A percentile compares a stretch with the other conserved stretches of the same genome.
Conservation (phyloP, 2,113 vertebrate species). For the Urocitellus parryii region DNA sequence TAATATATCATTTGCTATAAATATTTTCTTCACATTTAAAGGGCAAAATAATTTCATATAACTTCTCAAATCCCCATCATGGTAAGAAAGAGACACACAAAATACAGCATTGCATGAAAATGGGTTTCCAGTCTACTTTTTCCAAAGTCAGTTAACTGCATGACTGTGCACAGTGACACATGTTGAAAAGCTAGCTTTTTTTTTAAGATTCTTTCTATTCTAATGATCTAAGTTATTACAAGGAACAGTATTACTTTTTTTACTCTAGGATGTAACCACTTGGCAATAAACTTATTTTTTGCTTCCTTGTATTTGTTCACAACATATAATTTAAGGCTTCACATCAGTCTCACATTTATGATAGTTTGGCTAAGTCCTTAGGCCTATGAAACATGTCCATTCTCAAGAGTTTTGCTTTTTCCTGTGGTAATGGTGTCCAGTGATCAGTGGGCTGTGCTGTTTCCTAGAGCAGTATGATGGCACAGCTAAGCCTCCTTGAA, state of each 20-base stretch:
- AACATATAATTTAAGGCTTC: not conserved
- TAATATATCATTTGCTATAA: conserved; percentile 70
- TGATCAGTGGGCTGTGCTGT: not conserved
- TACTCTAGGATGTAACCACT: conserved; percentile 1
- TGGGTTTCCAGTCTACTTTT: not conserved
- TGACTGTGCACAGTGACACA: not conserved
- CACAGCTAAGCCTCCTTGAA: not conserved
- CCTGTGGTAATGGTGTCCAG: not conserved
- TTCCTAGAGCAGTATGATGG: not conserved
- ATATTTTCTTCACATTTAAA: conserved; percentile 68
- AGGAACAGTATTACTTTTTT: conserved; percentile 36
- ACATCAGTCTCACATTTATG: not conserved
- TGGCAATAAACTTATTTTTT: conserved; percentile 28
- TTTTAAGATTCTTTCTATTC: conserved; percentile 60
- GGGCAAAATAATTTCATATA: conserved; percentile 61
- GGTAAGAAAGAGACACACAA: not conserved
- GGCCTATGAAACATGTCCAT: not conserved
- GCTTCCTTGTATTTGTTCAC: conserved; percentile 38
- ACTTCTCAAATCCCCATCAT: not conserved
- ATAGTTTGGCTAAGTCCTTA: conserved; percentile 8
- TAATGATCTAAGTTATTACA: conserved; percentile 34
- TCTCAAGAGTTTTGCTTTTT: conserved; percentile 36
- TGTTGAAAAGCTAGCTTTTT: conserved; percentile 38
- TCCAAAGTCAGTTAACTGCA: not conserved
- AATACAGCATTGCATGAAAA: not conserved